Base-by-base conservation (phyloP, 1,140 invertebrate genomes). In the Drosophila ironensis region DNA sequence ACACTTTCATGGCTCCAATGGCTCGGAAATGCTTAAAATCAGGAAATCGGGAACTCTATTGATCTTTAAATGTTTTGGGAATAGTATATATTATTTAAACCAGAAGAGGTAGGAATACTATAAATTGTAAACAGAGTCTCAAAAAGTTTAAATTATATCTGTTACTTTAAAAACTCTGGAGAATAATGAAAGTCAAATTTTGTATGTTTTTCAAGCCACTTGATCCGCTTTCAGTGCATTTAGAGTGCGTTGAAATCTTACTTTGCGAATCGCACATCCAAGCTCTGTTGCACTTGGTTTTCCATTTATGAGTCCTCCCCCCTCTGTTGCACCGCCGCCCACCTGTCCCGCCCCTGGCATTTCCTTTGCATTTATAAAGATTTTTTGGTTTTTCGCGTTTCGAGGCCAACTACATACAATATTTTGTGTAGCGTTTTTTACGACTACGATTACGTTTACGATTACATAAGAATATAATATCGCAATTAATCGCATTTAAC, bases 381-480 rank as follows among this genome's bases (percentile, higher is more conserved):
- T n/a, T 8, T 30, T 25, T n/a, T n/a, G n/a, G n/a, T n/a, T 17
- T 14, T 27, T 38, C 51, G 20, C 16, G 40, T 57, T 40, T 41
- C 33, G 50, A 37, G 44, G 38, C 53, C 51, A 64, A 64, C 54
- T 53, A 64, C 70, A 74, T 53, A 64, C 70, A 74, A 53, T 71
- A 70, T 77, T 77, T 77, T 77, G 68, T 77, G 77, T 76, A 75
- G 68, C 77, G 78, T 60, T 73, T 76, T 75, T 63, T 64, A 70
- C 64, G 67, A 70, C 80, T 57, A 66, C 77, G 78, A 84, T 84
- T 86, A 84, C 78, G 80, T 84, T 84, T 86, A 84, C 78, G 78
- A 84, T 84, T 84, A 84, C 78, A 84, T 84, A 84, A 84, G 78
- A 86, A 84, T 84, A 84, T 84, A 84, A 84, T 84, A 84, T 84